Base-by-base conservation (phyloP, 2,797 vertebrate genomes). In the Synaphobranchus kaupii region DNA sequence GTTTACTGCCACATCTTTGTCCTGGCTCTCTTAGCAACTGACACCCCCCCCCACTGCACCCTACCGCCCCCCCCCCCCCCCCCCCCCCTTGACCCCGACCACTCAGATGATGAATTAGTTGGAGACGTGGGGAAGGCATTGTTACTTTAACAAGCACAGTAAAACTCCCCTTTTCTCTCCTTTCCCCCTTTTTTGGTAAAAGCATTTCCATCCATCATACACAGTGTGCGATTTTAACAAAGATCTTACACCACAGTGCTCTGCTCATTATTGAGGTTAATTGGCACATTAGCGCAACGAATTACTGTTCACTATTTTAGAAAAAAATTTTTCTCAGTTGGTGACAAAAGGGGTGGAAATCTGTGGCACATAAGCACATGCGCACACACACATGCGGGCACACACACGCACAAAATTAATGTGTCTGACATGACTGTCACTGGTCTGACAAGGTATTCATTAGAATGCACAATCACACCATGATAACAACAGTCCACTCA, bases 201-300 rank as follows among this genome's bases (percentile, higher is more conserved):
- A 68, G 39, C 50, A 20, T 63, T 31, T 87, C 34, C 66, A 76
- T 76, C 80, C 50, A 85, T 80, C 83, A 83, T 50, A 31, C 39
- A 20, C 68, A 80, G 50, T 78, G 83, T 52, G 76, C 25, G 83
- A 56, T 58, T 86, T 86, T 89, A 86, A 71, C 56, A 86, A 56
- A 83, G 54, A 78, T 34, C 86, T 84, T 86, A 60, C 82, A 85
- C 54, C 20, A 60, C 78, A 89, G 73, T n/a, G 84, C 89, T 90
- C 78, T 87, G 81, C 81, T 88, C 86, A 83, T 89, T 89, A 81
- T 44, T 39, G 44, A 66, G 76, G 56, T 28, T 88, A 90, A 89
- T 88, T 84, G 83, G 81, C 44, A 78, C 85, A 80, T 88, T 89
- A 87, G 76, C 47, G 84, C 66, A 56, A 31, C 44, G 86, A 73